Evolutionary conservation across 1,140 invertebrate genomes (phyloP), one percentile per base, ranked within the genome.

Genomic region (Eulimnadia texana): DNA sequence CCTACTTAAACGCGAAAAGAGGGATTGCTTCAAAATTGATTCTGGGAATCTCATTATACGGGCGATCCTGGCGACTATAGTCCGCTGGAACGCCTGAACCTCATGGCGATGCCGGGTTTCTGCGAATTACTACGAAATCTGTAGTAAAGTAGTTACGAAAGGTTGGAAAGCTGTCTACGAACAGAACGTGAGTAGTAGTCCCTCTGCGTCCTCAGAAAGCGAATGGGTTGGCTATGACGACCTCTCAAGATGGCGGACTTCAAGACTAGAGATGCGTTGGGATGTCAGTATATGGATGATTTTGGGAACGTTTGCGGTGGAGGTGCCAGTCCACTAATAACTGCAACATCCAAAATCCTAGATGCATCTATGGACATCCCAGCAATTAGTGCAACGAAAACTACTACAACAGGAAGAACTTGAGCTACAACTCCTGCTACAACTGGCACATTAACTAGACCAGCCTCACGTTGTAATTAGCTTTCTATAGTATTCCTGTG

Each of bases 1-100:
- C 73, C 42, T 72, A 75, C 63, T 74, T 72, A 71, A 68, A 74
- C 0, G 61, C 60, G 0, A 64, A 70, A 53, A 74, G 73, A 25
- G 71, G 71, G 20, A 63, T 71, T 3, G 49, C 64, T 42, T 58
- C 66, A 29, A 75, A 76, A 63, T 53, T 75, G 13, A 64, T 70
- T 10, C 42, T 74, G 20, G 73, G 73, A 9, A 68, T 74, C 62
- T 71, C 72, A 10, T 62, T 68, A 3, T 74, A 74, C 58, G 73
- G 74, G 3, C 61, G 71, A 61, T 66, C 69, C 19, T 74, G 74
- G 64, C 28, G 25, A 23, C 59, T 61, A 19, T 13, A 25, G 28
- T 25, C 59, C 13, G 27, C 13, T 9, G 64, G 66, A 10, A 19
- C 33, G 11, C 33, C 63, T 28, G 66, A 64, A 0, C 64, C 60